Evolutionary conservation across 1,140 invertebrate species (phyloP), one percentile per base, ranked within the genome.

Genomic region (Plodia interpunctella): DNA sequence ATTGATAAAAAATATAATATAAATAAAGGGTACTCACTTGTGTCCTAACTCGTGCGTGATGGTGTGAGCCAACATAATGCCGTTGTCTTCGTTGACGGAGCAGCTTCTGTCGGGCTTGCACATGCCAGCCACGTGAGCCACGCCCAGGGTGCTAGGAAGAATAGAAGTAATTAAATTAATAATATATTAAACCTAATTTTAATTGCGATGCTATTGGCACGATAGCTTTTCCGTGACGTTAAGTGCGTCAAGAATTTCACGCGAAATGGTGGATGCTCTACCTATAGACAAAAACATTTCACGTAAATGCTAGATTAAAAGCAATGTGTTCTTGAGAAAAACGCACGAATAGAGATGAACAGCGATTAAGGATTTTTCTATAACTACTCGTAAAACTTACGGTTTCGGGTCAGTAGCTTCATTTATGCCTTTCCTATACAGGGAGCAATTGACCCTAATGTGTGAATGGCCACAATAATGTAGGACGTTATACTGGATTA

Each of bases 41-140:
- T 98, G 97, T 55, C 96, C 97, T 69, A 98, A 90, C 89, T 98
- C 97, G 78, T 98, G 97, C 13, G 96, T 95, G 67, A 98, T 96
- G n/a, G 96, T 98, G 84, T 97, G 96, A 5, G 96, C 96, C 57
- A 97, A 91, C 71, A 95, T 95, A 57, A 98, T 94, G 35, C 97
- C 97, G 80, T 97, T 97, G 90, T 98, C 97, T 85, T 97, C 95
- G 77, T 97, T 97, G 69, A 98, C 95, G 70, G 95, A 97, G 88
- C 97, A 98, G 69, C 95, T 96, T 44, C 94, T 92, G 74, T 95
- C 94, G 5, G 95, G 94, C 74, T 96, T 95, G 90, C 96, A 98
- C 95, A 98, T 97, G 18, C 96, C 96, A 2, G 94, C 95, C 53
- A 97, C 95, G 87, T 97, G 96, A 21, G 97, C 96, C 65, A 97